Base-by-base conservation (phyloP, 1,140 invertebrate species). In the Drosophila arawakana region DNA sequence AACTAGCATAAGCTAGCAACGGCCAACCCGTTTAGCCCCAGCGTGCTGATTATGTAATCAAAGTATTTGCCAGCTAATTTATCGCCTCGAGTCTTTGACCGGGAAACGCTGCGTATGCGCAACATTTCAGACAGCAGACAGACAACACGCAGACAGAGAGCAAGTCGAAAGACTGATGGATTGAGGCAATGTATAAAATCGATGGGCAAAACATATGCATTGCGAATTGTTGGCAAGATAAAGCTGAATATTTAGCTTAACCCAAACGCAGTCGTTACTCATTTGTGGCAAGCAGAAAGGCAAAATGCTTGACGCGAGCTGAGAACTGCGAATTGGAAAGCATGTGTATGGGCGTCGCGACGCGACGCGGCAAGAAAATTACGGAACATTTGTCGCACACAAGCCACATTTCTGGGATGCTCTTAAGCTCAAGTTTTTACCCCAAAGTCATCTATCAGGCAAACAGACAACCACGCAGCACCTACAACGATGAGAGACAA, bases 1-100 rank as follows among this genome's bases (percentile, higher is more conserved):
- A 35, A 41, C 59, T 25, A 37, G 13, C 49, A 39, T 30, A 39
- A 13, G 15, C 47, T 41, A 15, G 25, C 25, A 30, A 30, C 25
- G 37, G 52, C 66, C 67, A 70, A 65, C 60, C 60, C 68, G 68
- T 77, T 77, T 73, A 58, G 63, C 44, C 49, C 47, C 39, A 15
- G 54, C 44, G 54, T 68, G 61, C 80, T 89, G 84, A 89, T 89
- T 89, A 89, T 89, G 84, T 83, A 89, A 89, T 89, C 84, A 89
- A 89, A 89, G 85, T 82, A 84, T 89, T 89, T 89, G 84, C 78
- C 78, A 89, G 84, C 78, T 88, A 89, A 86, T 89, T 89, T 89
- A 89, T 89, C 63, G 84, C 83, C 76, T 72, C 59, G 39, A 55
- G 73, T 55, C 82, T 81, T 78, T 70, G 81, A 65, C 66, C 71